Conservation (phyloP, 2,797 vertebrate genomes). For the Sebastes kiyomatsui region DNA sequence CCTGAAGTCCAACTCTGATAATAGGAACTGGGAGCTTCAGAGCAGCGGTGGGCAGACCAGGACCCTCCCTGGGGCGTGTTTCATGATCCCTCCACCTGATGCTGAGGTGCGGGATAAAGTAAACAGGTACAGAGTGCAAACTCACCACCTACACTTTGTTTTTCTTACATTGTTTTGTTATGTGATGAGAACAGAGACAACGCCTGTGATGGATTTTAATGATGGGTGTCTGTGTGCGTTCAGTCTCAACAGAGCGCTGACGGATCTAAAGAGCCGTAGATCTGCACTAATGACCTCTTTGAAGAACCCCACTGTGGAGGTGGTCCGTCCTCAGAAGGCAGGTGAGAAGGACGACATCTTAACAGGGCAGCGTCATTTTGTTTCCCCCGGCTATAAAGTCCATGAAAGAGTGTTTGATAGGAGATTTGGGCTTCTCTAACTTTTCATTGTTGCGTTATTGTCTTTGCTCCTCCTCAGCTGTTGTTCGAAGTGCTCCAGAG, state of each 20-base stretch:
- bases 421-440: not conserved
- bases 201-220: not conserved
- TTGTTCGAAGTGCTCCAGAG: slow-evolving; percentile 63
- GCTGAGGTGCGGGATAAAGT: slow-evolving; percentile 81
- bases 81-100: slow-evolving; percentile 89
- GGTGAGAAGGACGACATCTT: slow-evolving; percentile 56
- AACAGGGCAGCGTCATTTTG: not conserved
- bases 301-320: slow-evolving; percentile 65
- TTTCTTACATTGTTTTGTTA: not conserved
- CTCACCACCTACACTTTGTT: not conserved
- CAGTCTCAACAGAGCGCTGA: slow-evolving; percentile 87
- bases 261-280: slow-evolving; percentile 81
- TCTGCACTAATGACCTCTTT: slow-evolving; percentile 59
- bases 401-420: not conserved
- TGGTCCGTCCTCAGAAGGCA: slow-evolving; percentile 49
- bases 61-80: slow-evolving; percentile 87
- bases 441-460: not conserved
- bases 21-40: slow-evolving; percentile 86
- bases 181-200: not conserved
- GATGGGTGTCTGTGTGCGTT: slow-evolving; percentile 26
- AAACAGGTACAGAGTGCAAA: slow-evolving; percentile 79
- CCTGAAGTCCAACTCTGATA: slow-evolving; percentile 74
- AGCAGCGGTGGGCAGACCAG: slow-evolving; percentile 73
- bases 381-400: not conserved
- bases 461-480: slow-evolving; percentile 42